Percentiles rank a stretch among this genome's conserved stretches.
Evolutionary conservation across 2,797 vertebrate genomes (phyloP).

Genomic region (Lophius americanus): DNA sequence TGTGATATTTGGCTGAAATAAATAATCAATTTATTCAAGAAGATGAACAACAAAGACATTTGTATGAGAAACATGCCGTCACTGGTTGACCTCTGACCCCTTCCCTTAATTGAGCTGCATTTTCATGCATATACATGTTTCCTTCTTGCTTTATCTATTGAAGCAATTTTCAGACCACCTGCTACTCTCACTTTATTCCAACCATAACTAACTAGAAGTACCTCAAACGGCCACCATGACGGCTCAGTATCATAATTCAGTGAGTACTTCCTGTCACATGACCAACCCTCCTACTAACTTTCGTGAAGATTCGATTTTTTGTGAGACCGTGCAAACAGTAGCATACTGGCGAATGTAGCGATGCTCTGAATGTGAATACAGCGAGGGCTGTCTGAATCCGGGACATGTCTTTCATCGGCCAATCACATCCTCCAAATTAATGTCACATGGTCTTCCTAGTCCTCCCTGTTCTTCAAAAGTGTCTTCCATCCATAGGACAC

Average conservation of each 20-base stretch:
- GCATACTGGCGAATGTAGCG: neutral
- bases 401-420: neutral
- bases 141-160: neutral
- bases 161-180: too few relatives aligned
- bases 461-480: neutral
- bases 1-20: constrained; percentile 36
- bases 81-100: neutral
- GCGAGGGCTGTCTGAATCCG: too few relatives aligned
- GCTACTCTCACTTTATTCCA: too few relatives aligned
- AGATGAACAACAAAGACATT: neutral
- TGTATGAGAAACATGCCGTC: too few relatives aligned
- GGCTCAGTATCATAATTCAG: too few relatives aligned
- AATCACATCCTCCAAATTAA: constrained; percentile 2
- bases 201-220: too few relatives aligned
- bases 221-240: too few relatives aligned
- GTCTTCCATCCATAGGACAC: neutral
- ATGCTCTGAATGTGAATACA: too few relatives aligned
- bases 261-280: too few relatives aligned
- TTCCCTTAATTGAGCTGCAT: neutral
- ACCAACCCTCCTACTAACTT: too few relatives aligned
- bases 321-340: neutral
- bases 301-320: too few relatives aligned
- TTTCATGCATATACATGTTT: neutral
- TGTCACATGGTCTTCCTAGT: neutral
- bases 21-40: constrained; percentile 25